phyloP scores from a whole-genome alignment of 2,888 invertebrate species.

The Eustalomyia histrio region DNA sequence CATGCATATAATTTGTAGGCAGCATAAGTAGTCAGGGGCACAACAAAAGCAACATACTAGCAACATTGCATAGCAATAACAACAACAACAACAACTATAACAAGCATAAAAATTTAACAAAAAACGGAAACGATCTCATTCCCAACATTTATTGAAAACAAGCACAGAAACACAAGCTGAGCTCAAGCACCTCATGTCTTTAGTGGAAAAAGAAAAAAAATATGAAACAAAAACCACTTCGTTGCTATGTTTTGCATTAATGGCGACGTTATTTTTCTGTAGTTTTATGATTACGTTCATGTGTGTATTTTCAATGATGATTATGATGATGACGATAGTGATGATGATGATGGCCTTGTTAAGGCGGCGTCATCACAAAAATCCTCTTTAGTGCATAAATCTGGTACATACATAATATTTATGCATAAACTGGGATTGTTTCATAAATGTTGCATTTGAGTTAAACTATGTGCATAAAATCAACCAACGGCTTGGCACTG shows the following conservation, averaged over 20 bases:
- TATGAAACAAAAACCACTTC: conserved; percentile 41
- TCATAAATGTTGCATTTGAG: neutral
- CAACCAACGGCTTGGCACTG: too few species aligned
- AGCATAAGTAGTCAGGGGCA: neutral
- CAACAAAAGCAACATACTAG: neutral
- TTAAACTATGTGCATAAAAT: too few species aligned
- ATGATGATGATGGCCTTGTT: conserved; percentile 45
- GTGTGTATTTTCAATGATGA: conserved; percentile 36
- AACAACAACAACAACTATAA: neutral
- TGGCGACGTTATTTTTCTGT: conserved; percentile 25
- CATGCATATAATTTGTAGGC: neutral
- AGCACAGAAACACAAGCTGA: conserved; percentile 35
- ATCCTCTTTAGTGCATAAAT: conserved; percentile 38
- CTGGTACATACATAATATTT: conserved; percentile 2
- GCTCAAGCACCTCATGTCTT: conserved; percentile 33
- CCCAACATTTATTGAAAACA: conserved; percentile 50
- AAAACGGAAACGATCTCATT: conserved; percentile 45
- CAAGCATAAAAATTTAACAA: neutral
- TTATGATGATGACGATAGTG: conserved; percentile 1
- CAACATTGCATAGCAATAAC: conserved; percentile 22
- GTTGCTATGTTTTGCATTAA: conserved; percentile 55
- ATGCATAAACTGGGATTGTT: neutral
- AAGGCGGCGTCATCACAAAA: conserved; percentile 31
- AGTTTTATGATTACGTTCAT: conserved; percentile 15
- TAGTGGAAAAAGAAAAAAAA: conserved; percentile 1